Evolutionary conservation across 2,888 invertebrate species (phyloP).

Genomic region (Zaprionus bogoriensis): DNA sequence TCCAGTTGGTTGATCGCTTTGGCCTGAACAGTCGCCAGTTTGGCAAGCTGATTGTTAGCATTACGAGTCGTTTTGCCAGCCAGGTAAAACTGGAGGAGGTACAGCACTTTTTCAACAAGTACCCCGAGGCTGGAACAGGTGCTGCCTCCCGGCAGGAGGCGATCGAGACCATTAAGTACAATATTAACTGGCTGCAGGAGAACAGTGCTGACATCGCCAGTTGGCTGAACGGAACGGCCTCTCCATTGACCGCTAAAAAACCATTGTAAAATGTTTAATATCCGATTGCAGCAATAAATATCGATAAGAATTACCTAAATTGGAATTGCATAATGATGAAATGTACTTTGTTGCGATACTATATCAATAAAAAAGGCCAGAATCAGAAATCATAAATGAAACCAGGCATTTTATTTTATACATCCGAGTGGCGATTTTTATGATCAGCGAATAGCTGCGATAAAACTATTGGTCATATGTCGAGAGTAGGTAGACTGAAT

Average conservation of each 20-base stretch:
- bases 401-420: slow-evolving; percentile 34
- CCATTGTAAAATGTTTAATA: slow-evolving; percentile 40
- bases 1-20: slow-evolving; percentile 88
- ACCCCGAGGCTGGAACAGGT: slow-evolving; percentile 94
- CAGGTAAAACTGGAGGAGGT: slow-evolving; percentile 88
- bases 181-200: slow-evolving; percentile 89
- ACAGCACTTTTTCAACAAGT: slow-evolving; percentile 87
- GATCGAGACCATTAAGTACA: slow-evolving; percentile 89
- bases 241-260: slow-evolving; percentile 33
- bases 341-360: background rate
- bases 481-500: background rate
- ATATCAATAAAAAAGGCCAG: slow-evolving; percentile 50
- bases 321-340: slow-evolving; percentile 22
- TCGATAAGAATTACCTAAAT: slow-evolving; percentile 20
- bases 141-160: slow-evolving; percentile 88
- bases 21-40: slow-evolving; percentile 91
- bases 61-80: slow-evolving; percentile 88
- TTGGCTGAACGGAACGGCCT: slow-evolving; percentile 84
- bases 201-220: slow-evolving; percentile 85
- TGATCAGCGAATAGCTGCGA: slow-evolving; percentile 28
- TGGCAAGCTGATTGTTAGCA: slow-evolving; percentile 88
- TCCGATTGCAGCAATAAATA: slow-evolving; percentile 23
- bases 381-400: slow-evolving; percentile 56
- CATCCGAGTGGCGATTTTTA: slow-evolving; percentile 54
- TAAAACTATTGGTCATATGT: slow-evolving; percentile 9